phyloP scores from a whole-genome alignment of 2,113 vertebrate genomes.

The Danio rerio region GRCz12tu NC_133200.1:29639501-29640000 shows the following conservation, averaged over 20 bases:
- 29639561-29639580: too few relatives aligned
- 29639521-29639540: too few relatives aligned
- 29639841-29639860: background rate
- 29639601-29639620: too few relatives aligned
- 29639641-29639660: too few relatives aligned
- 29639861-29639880: constrained; percentile 21
- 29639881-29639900: constrained; percentile 33
- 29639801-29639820: constrained; percentile 26
- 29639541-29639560: too few relatives aligned
- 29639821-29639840: constrained; percentile 9
- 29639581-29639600: too few relatives aligned
- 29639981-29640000: constrained; percentile 59
- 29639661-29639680: too few relatives aligned
- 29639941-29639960: constrained; percentile 39
- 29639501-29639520: too few relatives aligned
- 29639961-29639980: constrained; percentile 47
- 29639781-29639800: constrained; percentile 25
- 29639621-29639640: too few relatives aligned
- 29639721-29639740: constrained; percentile 8
- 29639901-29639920: constrained; percentile 37
- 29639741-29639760: constrained; percentile 30
- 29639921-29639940: constrained; percentile 44
- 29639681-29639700: background rate
- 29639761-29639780: constrained; percentile 40
- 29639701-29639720: background rate